These are phyloP conservation scores for Vireo altiloquus DNA, from an alignment of 2,113 vertebrate genomes.

Conservation along the genomic window DNA sequence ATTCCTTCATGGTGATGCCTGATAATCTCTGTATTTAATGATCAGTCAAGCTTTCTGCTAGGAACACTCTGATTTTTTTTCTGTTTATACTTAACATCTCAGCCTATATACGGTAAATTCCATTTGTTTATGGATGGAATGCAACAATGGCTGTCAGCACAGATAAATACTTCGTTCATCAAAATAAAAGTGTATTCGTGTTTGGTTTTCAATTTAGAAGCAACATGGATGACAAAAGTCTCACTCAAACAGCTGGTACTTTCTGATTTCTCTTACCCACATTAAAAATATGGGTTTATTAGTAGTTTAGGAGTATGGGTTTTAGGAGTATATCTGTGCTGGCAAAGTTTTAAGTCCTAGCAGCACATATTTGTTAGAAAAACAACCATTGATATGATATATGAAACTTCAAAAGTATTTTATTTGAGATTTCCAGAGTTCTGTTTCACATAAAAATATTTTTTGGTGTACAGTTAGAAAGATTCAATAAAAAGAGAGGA, in stretches of 20 bases:
- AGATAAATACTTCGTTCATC: neutral
- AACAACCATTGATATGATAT: neutral
- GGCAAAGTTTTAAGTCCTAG: neutral
- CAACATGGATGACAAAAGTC: neutral
- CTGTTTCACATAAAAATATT: neutral
- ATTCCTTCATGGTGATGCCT: neutral
- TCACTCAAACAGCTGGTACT: neutral
- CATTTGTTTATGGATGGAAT: neutral
- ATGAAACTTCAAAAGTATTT: neutral
- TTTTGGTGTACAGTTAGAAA: neutral
- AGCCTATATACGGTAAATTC: neutral
- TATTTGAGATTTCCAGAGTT: neutral
- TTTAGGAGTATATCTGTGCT: neutral
- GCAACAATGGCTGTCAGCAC: neutral
- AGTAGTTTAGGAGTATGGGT: neutral
- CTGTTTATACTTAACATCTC: neutral
- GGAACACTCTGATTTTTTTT: neutral
- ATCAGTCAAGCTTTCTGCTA: neutral
- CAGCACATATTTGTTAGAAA: neutral
- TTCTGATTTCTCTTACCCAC: neutral
- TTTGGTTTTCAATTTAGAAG: neutral
- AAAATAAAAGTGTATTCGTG: neutral
- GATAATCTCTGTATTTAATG: conserved; percentile 6
- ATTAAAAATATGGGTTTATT: neutral
- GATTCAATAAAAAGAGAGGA: neutral